These are phyloP conservation scores for Brenthis daphne DNA, from an alignment of 2,888 invertebrate genomes.

Conservation along the genomic window DNA sequence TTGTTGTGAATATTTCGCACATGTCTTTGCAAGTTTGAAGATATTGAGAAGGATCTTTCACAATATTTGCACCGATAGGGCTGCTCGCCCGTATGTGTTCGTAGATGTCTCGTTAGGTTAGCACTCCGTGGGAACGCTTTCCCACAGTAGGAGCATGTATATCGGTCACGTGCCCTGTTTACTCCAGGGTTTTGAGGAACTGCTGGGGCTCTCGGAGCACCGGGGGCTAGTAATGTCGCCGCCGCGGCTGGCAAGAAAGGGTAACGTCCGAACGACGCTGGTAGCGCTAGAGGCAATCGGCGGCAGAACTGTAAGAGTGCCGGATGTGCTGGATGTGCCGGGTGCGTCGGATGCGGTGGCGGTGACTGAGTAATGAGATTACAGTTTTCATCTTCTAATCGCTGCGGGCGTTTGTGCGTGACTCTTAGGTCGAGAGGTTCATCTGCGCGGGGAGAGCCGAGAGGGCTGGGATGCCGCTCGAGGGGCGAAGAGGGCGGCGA, in stretches of 20 bases:
- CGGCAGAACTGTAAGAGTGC: slow-evolving; percentile 76
- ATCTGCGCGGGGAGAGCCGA: slow-evolving; percentile 81
- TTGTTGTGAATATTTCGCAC: slow-evolving; percentile 99
- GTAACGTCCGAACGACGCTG: slow-evolving; percentile 76
- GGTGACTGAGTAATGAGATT: slow-evolving; percentile 87
- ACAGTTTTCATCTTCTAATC: slow-evolving; percentile 92
- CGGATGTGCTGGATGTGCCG: slow-evolving; percentile 77
- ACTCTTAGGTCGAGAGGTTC: slow-evolving; percentile 94
- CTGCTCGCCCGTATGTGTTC: slow-evolving; percentile 99
- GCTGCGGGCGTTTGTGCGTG: slow-evolving; percentile 89
- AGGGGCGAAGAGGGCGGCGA: slow-evolving; percentile 74
- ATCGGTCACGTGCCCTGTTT: slow-evolving; percentile 91
- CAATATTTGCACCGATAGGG: slow-evolving; percentile 99
- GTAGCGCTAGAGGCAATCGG: slow-evolving; percentile 71
- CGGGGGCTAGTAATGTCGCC: slow-evolving; percentile 72
- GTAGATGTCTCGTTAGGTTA: slow-evolving; percentile 96
- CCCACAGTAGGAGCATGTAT: slow-evolving; percentile 98
- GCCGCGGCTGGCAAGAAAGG: slow-evolving; percentile 77
- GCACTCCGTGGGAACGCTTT: slow-evolving; percentile 98
- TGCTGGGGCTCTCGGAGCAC: slow-evolving; percentile 67
- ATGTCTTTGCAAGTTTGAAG: slow-evolving; percentile 98
- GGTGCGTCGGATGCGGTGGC: slow-evolving; percentile 76
- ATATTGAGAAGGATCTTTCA: slow-evolving; percentile 99
- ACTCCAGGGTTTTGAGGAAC: slow-evolving; percentile 73
- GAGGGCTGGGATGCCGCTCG: slow-evolving; percentile 76